Evolutionary conservation across 2,888 invertebrate genomes (phyloP).

Genomic region (Trypoxylon attenuatum): DNA sequence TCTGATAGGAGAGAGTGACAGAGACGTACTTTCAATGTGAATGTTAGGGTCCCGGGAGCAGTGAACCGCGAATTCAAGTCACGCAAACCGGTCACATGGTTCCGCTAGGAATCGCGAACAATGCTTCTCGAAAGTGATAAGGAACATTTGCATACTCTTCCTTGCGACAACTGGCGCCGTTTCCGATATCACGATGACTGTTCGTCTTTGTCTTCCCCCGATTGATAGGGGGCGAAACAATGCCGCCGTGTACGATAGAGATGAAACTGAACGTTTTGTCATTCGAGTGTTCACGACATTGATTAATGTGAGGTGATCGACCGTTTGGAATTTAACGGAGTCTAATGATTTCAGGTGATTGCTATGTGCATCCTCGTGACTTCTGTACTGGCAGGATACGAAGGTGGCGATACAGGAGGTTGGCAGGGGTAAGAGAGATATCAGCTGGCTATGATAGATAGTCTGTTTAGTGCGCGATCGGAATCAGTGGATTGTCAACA

Average conservation of each 20-base stretch:
- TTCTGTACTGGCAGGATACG: constrained; percentile 43
- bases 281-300: constrained; percentile 12
- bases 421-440: constrained; percentile 63
- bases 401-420: constrained; percentile 29
- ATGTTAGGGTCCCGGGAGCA: background rate
- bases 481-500: no score
- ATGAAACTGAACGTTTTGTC: background rate
- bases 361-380: constrained; percentile 45
- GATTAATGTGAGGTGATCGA: background rate
- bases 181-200: background rate
- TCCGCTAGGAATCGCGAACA: constrained; percentile 18
- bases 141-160: constrained; percentile 23
- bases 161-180: background rate
- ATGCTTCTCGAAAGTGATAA: constrained; percentile 41
- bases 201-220: background rate
- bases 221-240: background rate
- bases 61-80: constrained; percentile 18
- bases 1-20: constrained; percentile 1
- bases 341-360: constrained; percentile 49
- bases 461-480: background rate
- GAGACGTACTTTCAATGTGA: constrained; percentile 2
- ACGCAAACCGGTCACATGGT: background rate
- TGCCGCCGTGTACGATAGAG: background rate
- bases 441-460: background rate
- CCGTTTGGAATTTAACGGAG: background rate